Evolutionary conservation across 2,888 invertebrate species (phyloP), one percentile per base, ranked within the genome.

Genomic region (Cacoxenus indagator): DNA sequence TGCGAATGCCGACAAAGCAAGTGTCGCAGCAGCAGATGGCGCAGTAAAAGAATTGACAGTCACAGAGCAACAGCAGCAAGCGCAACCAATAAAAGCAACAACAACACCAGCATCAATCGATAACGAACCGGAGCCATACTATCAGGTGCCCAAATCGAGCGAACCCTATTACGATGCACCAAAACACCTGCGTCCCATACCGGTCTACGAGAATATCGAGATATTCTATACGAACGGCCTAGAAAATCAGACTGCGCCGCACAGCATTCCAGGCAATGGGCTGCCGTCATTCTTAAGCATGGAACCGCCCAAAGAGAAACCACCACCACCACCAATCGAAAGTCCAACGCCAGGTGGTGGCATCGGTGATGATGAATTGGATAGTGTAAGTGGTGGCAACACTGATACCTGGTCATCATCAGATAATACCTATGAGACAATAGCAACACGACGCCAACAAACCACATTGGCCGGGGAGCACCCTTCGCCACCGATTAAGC

Each of bases 271-370:
- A 19, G 19, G 9, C 8, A 37, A 31, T 59, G 59, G 31, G 14
- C n/a, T 65, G 17, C 6, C n/a, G 43, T 19, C 29, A 57, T 27
- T n/a, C 6, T 1, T 29, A 3, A 27, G 14, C 14, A 71, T 92
- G 81, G 93, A 94, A 82, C 95, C 95, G 14, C 94, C 94, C n/a
- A 94, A 92, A 82, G 95, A 95, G 84, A 95, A 95, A 82, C 96
- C 95, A 29, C 95, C 95, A 1, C 95, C 95, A 11, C 94, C 94
- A 1, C 94, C 94, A 0, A 90, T 73, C 0, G 85, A 85, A 9
- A 88, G 90, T 68, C 77, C 78, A 5, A 75, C 78, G 0, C 69
- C 73, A 51, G 67, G 66, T 27, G 68, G 70, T 87, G 9, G 17
- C 51, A n/a, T n/a, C 11, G 11, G 45, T 4, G 76, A 77, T 37